Base-by-base conservation (phyloP, 1,140 invertebrate genomes). In the Rhagoletis zephyria region DNA sequence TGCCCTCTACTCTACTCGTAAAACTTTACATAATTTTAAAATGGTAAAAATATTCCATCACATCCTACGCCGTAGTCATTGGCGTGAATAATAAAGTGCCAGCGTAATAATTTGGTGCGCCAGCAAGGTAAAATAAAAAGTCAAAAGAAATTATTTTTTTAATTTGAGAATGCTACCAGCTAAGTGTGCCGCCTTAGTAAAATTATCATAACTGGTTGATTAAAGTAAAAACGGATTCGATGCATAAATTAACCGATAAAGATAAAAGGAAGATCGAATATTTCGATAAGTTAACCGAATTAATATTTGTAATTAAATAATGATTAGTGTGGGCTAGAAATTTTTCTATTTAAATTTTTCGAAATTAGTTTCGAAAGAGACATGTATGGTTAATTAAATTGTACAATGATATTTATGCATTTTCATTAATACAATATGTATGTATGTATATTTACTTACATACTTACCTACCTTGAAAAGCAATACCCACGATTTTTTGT, bases 271-370 rank as follows among this genome's bases (percentile, higher is more conserved):
- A 19, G 74, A 81, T 81, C 48, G n/a, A 81, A 51, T 12, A 56
- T 6, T 5, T 9, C 74, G 74, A 81, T 81, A 81, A 56, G 74
- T 10, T 56, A 81, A 81, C 56, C 74, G 74, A 19, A 56, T 81
- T 81, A 56, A 59, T 81, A 56, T 45, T 30, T 12, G 45, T n/a
- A 81, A 81, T 81, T 56, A 81, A 81, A 51, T 81, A 81, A 30
- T 56, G 74, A 81, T 56, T 56, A 81, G 74, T 56, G 48, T 59
- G 9, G 74, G 74, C n/a, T 63, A 16, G 12, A 63, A 19, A n/a
- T n/a, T n/a, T n/a, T n/a, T n/a, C n/a, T n/a, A n/a, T n/a, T n/a
- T n/a, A n/a, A n/a, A n/a, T n/a, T n/a, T n/a, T n/a, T n/a, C n/a
- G n/a, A n/a, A n/a, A n/a, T n/a, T n/a, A n/a, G n/a, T n/a, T n/a